Evolutionary conservation across 2,888 invertebrate genomes (phyloP), one percentile per base, ranked within the genome.

Genomic region (Polia nebulosa): DNA sequence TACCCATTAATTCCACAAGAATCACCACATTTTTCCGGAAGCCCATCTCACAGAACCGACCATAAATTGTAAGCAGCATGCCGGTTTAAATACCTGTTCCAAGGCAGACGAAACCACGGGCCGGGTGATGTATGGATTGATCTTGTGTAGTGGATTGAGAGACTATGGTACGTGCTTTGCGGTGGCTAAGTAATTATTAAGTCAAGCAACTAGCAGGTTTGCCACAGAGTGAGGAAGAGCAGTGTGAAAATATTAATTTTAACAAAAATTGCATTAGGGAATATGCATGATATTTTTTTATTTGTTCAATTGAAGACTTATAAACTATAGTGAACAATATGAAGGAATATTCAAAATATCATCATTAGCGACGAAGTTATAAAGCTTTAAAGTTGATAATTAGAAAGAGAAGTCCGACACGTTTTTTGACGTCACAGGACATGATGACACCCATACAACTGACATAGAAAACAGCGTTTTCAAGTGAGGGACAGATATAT

Each of bases 141-240:
- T 72, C 65, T 49, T 22, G 45, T 61, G 47, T 62, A 78, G 64
- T 56, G 64, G 60, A 77, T 58, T 66, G 68, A 79, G 77, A 78
- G 64, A 66, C 75, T 73, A 69, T 67, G 64, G 72, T 81, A 81
- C 82, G 82, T 85, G 83, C 81, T 79, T 79, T 78, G 78, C 74
- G 80, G 83, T 78, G 66, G 70, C 76, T 80, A 78, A 82, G 82
- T 87, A 86, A 88, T 89, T 85, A 88, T 87, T 86, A 84, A 87
- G 81, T 84, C 77, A 83, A 80, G 72, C 73, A 63, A 72, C 74
- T 72, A 52, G 68, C 66, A 64, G 58, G 45, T 49, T 9, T 20
- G 65, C 34, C 67, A 73, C 62, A 85, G 87, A 39, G 56, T 59
- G 76, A 13, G 1, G 1, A 58, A 15, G 59, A 59, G 13, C 62